phyloP scores from a whole-genome alignment of 2,888 invertebrate species.

The Athripsodes cinereus region DNA sequence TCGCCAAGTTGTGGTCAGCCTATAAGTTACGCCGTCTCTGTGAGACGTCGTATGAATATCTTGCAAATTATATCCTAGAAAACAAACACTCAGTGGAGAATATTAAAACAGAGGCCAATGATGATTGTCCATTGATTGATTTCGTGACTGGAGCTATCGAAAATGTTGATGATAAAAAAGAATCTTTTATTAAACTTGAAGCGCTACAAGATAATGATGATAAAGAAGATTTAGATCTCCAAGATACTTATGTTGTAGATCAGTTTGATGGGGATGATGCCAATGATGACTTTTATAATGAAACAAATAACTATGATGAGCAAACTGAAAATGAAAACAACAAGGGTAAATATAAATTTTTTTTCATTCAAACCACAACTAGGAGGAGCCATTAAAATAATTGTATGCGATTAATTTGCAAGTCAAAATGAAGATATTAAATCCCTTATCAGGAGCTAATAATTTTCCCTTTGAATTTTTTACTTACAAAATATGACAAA shows the following conservation, averaged over 20 bases:
- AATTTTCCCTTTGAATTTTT: no score
- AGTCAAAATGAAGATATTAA: no score
- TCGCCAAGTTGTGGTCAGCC: slow-evolving; percentile 23
- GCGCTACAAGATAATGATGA: not conserved
- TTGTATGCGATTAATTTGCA: not conserved
- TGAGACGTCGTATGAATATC: slow-evolving; percentile 14
- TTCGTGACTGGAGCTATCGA: slow-evolving; percentile 2
- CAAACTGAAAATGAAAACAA: not conserved
- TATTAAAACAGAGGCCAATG: slow-evolving; percentile 8
- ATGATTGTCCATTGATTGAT: slow-evolving; percentile 8
- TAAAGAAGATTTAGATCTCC: not conserved
- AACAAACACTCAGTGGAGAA: slow-evolving; percentile 5
- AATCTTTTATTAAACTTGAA: slow-evolving; percentile 4
- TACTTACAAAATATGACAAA: no score
- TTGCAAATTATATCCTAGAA: slow-evolving; percentile 11
- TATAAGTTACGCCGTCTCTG: slow-evolving; percentile 23
- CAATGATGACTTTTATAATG: not conserved
- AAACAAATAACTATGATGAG: not conserved
- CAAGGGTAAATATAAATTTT: not conserved
- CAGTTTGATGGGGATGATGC: not conserved
- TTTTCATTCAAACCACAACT: not conserved
- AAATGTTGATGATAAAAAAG: not conserved
- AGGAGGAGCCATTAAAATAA: not conserved
- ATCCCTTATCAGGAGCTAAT: no score
- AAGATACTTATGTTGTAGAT: not conserved